Evolutionary conservation across 2,113 vertebrate species (phyloP), one percentile per base, ranked within the genome.

Genomic region (Pholis gunnellus): DNA sequence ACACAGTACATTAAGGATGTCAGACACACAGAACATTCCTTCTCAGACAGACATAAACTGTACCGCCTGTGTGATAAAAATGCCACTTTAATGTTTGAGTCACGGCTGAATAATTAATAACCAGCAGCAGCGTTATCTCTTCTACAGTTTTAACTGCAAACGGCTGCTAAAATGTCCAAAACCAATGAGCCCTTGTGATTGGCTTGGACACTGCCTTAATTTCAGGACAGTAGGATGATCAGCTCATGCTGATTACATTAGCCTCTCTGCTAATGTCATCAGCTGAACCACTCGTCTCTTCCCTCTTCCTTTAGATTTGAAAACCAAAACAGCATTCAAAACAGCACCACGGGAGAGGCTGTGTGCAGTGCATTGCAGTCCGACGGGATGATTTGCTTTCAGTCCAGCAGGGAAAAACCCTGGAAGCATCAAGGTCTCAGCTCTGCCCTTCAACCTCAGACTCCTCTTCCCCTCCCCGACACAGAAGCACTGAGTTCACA

Each of bases 311-410:
- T 59, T 25, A 42, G 1, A 87, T 93, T 91, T 91, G 85, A 91
- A 88, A 86, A 88, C 17, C 10, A 69, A 86, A 87, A 75, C 69
- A 66, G 27, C 36, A 83, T 88, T 85, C 75, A 89, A 91, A 90
- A 40, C 38, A 81, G 44, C 25, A 5, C 0, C 0, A 10, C 52
- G n/a, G n/a, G 61, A 56, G 65, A 42, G 44, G 67, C 20, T 79
- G 31, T 54, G 78, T 73, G 80, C 68, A 7, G 13, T 29, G 11
- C 22, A 9, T n/a, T 25, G 57, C 17, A 8, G 69, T 20, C 31
- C 40, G 34, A 72, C 63, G 66, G 29, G 77, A 61, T 72, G 52
- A 75, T 64, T 68, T 76, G 61, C 11, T 57, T 60, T 74, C 40
- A 79, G 83, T 61, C 76, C 36, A 34, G 54, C 31, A 72, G 74